These are phyloP conservation scores for Leptobrachium ailaonicum DNA, from an alignment of 2,113 vertebrate species.

Conservation along the genomic window DNA sequence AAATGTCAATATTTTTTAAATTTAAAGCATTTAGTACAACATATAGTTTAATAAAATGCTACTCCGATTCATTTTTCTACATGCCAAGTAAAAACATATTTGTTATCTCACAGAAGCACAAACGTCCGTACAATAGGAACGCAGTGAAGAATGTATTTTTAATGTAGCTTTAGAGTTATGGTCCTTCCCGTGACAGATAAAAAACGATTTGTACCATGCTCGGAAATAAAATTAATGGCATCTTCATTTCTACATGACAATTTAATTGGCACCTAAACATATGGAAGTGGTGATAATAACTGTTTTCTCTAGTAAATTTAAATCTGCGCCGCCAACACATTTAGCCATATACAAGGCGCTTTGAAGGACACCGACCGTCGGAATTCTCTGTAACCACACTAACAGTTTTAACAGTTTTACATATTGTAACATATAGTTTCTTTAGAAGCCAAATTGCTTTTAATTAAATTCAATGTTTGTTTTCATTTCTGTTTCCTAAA, in stretches of 20 bases:
- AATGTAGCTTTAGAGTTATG: neutral
- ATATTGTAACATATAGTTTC: too few relatives aligned
- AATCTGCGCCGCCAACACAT: neutral
- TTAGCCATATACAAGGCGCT: neutral
- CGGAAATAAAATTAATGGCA: neutral
- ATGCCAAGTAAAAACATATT: neutral
- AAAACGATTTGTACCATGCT: neutral
- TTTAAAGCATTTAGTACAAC: too few relatives aligned
- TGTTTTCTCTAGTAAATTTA: neutral
- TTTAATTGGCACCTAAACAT: neutral
- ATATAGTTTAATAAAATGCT: too few relatives aligned
- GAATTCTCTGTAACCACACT: too few relatives aligned
- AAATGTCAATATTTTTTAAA: too few relatives aligned
- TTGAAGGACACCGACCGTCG: too few relatives aligned
- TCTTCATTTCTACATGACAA: neutral
- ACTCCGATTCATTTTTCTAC: neutral
- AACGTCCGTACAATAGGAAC: neutral
- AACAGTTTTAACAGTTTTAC: too few relatives aligned
- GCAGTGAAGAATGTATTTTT: neutral
- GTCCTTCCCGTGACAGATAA: neutral
- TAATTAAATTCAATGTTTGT: too few relatives aligned
- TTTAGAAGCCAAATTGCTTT: too few relatives aligned
- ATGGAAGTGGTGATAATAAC: neutral
- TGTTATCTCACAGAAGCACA: neutral
- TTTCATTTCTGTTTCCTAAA: too few relatives aligned